Percentiles rank a stretch among this genome's conserved stretches.
phyloP scores from a whole-genome alignment of 2,797 vertebrate species.

The Trematomus bernacchii region DNA sequence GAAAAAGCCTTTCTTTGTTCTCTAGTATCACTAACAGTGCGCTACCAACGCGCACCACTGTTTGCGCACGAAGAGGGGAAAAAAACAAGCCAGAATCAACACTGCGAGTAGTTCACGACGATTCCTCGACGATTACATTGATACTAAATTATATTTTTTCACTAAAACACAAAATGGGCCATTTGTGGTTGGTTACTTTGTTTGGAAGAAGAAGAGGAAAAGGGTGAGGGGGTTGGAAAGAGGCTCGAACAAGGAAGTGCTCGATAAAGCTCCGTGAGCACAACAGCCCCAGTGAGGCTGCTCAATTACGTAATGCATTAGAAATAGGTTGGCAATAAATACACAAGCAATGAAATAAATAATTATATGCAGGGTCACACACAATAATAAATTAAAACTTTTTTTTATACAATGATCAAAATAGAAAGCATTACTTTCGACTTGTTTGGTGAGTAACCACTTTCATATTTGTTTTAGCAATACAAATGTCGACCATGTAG shows the following conservation, averaged over 20 bases:
- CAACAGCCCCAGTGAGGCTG: constrained; percentile 61
- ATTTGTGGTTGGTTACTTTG: constrained; percentile 3
- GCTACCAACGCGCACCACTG: constrained; percentile 45
- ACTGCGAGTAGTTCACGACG: accelerated
- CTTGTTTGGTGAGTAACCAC: no score
- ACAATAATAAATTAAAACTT: not conserved
- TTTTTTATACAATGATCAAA: accelerated
- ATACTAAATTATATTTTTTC: not conserved
- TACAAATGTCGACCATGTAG: not conserved
- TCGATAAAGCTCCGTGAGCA: constrained; percentile 54
- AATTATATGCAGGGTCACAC: no score
- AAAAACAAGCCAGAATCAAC: not conserved
- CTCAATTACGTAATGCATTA: constrained; percentile 82
- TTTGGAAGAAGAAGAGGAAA: not conserved
- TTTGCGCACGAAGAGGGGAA: constrained; percentile 46
- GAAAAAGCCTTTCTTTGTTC: constrained; percentile 81
- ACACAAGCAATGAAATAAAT: not conserved
- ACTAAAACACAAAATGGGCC: not conserved
- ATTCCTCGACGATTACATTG: not conserved
- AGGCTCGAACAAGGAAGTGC: constrained; percentile 80
- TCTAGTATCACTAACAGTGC: constrained; percentile 57
- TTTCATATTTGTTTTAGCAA: not conserved
- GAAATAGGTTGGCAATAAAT: constrained; percentile 26
- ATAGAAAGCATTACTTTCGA: not conserved
- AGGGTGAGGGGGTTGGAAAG: not conserved